Base-by-base conservation (phyloP, 92 coral and sea anemone species). In the Zoanthus sociatus region DNA sequence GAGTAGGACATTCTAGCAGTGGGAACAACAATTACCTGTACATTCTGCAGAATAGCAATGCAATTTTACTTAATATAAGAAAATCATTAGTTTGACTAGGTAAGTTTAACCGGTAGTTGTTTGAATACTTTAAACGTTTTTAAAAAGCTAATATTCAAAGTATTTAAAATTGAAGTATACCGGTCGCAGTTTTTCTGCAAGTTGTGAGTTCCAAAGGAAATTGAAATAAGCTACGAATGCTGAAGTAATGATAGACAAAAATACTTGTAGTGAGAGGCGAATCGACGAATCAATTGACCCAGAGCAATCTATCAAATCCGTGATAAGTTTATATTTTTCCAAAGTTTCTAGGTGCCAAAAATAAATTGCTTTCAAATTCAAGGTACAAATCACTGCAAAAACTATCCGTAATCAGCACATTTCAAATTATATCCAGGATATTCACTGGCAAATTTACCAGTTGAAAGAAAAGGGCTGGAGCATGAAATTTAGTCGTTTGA, bases 1-100 rank as follows among this genome's bases (percentile, higher is more conserved):
- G 58, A 64, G 63, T 66, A 81, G 53, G 85, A 81, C 85, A 81
- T 81, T 15, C 73, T 79, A 61, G 58, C 56, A 79, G 58, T 68
- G 56, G 21, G 47, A 26, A 31, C 15, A 47, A 61, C 4, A 81
- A 31, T 20, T 81, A 66, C 30, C 63, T 81, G 53, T 61, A 45
- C 85, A 66, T 66, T 76, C 64, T 81, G 11, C 58, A 46, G 63
- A 81, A 61, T 44, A 64, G n/a, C 75, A 47, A 50, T 66, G 44
- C 33, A 78, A 78, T 12, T 5, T 31, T 3, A 3, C 42, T 63
- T 16, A 14, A 9, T 21, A 56, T 16, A 60, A 5, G 72, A 60
- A 15, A 60, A 53, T 13, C 44, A 50, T 78, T 64, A 48, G 51
- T 66, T 81, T 81, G 4, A 37, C 66, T 26, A 77, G 13, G 42